Evolutionary conservation across 2,113 vertebrate species (phyloP).

Genomic region (Melospiza melodia): DNA sequence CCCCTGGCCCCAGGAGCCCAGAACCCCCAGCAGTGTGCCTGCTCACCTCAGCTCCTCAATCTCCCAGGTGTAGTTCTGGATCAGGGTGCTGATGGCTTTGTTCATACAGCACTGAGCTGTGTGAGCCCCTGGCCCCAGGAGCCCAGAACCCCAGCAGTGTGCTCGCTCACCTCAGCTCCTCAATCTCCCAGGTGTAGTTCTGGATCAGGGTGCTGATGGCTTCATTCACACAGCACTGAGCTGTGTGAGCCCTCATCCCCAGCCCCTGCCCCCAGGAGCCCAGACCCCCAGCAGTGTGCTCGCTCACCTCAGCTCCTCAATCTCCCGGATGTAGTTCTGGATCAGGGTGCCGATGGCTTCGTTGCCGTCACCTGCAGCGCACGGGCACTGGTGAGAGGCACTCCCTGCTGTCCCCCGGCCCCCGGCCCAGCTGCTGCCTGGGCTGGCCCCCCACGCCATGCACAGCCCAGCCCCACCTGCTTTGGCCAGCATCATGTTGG

Average conservation of each 20-base stretch:
- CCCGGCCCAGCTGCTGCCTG: neutral
- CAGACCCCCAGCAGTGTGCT: fast-evolving
- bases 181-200: conserved; percentile 95
- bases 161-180: conserved; percentile 85
- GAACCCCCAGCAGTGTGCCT: fast-evolving
- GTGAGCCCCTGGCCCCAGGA: neutral
- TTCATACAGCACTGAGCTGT: neutral
- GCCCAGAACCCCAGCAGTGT: fast-evolving
- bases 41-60: conserved; percentile 91
- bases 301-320: conserved; percentile 89
- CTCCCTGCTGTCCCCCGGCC: fast-evolving
- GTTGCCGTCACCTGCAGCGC: conserved; percentile 82
- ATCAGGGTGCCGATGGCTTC: conserved; percentile 91
- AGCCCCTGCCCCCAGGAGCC: neutral
- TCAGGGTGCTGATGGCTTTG: conserved; percentile 89
- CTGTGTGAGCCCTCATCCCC: neutral
- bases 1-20: neutral
- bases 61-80: conserved; percentile 96
- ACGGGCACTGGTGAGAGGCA: neutral
- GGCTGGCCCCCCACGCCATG: fast-evolving
- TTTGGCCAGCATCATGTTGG: conserved; percentile 88
- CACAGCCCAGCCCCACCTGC: conserved; percentile 76
- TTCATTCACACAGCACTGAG: conserved; percentile 65
- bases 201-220: conserved; percentile 92
- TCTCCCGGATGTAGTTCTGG: conserved; percentile 96